Percentiles rank a stretch among this genome's conserved stretches.
phyloP scores from a whole-genome alignment of 2,113 vertebrate species.

The Phocoena sinus region DNA sequence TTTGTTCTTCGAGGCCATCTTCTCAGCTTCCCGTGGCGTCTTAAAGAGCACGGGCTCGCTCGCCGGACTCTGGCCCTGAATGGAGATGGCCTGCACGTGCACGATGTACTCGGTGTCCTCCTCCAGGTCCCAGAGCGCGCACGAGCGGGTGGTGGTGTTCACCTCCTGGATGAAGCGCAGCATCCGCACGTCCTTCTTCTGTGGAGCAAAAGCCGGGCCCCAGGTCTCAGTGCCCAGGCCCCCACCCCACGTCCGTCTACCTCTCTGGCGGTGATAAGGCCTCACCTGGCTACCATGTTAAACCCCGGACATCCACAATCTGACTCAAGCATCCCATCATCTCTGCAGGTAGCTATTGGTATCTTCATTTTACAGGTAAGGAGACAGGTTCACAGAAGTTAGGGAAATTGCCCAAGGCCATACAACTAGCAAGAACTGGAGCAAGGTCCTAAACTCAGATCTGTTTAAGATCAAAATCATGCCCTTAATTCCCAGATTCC shows the following conservation, averaged over 20 bases:
- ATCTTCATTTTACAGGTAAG: neutral
- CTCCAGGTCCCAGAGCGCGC: slow-evolving; percentile 95
- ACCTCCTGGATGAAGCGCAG: slow-evolving; percentile 97
- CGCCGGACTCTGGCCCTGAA: slow-evolving; percentile 92
- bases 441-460: neutral
- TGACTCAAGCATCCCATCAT: neutral
- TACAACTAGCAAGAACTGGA: neutral
- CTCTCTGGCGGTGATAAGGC: neutral
- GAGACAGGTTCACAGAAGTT: neutral
- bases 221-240: neutral
- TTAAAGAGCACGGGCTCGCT: slow-evolving; percentile 95
- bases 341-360: neutral
- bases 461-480: neutral
- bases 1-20: slow-evolving; percentile 94
- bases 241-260: neutral
- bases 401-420: neutral
- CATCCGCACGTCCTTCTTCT: slow-evolving; percentile 97
- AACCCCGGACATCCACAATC: neutral
- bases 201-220: slow-evolving; percentile 8
- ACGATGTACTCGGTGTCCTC: slow-evolving; percentile 97
- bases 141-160: slow-evolving; percentile 97
- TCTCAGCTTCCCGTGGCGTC: slow-evolving; percentile 93
- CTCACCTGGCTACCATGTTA: neutral
- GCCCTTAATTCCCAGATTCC: neutral
- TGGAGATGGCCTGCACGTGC: slow-evolving; percentile 95